These are phyloP conservation scores for Cassiopea xamachana DNA, from an alignment of 30 jellyfish, hydroid and myxozoan species.

Conservation along the genomic window DNA sequence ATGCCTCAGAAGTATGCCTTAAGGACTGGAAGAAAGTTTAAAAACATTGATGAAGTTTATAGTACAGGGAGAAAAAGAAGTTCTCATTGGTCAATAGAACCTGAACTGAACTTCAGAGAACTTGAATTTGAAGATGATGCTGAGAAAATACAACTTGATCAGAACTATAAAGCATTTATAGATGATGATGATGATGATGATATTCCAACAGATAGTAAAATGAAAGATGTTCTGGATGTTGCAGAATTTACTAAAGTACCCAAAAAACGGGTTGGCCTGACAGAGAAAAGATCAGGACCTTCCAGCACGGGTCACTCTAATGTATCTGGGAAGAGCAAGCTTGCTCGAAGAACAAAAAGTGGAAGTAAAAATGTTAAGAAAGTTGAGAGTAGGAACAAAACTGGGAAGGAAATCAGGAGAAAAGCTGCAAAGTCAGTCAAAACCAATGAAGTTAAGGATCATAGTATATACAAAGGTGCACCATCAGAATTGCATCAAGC, in stretches of 20 bases:
- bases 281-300: slow-evolving; percentile 11
- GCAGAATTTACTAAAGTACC: slow-evolving; percentile 2
- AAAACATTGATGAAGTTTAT: slow-evolving; percentile 71
- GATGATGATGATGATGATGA: slow-evolving; percentile 91
- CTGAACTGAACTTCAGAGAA: slow-evolving; percentile 82
- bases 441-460: neutral
- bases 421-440: neutral
- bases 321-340: neutral
- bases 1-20: slow-evolving; percentile 76
- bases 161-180: slow-evolving; percentile 83
- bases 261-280: neutral
- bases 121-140: slow-evolving; percentile 93
- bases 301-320: neutral
- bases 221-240: neutral
- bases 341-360: neutral
- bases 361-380: neutral
- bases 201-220: slow-evolving; percentile 5
- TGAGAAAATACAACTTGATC: slow-evolving; percentile 91
- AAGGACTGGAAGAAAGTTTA: slow-evolving; percentile 89
- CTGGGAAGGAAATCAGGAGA: neutral
- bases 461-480: neutral
- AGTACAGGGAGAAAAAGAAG: slow-evolving; percentile 76
- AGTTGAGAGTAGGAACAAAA: neutral
- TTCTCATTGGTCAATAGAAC: slow-evolving; percentile 89
- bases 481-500: neutral